These are phyloP conservation scores for Meda fulgida DNA, from an alignment of 2,797 vertebrate species.

Conservation along the genomic window DNA sequence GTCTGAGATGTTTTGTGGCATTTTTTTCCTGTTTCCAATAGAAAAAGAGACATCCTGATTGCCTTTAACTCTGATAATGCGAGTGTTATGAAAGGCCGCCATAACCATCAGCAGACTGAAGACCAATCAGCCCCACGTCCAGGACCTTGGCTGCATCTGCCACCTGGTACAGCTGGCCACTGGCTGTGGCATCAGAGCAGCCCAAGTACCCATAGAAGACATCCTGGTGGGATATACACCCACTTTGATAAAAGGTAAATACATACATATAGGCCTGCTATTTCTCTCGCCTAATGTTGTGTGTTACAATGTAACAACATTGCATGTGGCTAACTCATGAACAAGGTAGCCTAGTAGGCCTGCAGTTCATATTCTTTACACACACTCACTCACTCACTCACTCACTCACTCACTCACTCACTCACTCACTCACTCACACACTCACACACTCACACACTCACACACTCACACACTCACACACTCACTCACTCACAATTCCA, in stretches of 20 bases:
- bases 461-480: no score
- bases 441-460: no score
- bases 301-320: background rate
- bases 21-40: conserved; percentile 37
- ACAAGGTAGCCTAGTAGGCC: background rate
- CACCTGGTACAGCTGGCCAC: conserved; percentile 43
- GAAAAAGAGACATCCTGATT: conserved; percentile 41
- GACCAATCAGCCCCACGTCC: conserved; percentile 36
- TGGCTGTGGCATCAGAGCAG: conserved; percentile 41
- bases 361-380: conserved; percentile 21
- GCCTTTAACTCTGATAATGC: conserved; percentile 41
- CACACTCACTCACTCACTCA: no score
- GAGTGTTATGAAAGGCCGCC: conserved; percentile 30
- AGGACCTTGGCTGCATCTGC: conserved; percentile 47
- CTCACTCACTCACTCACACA: no score
- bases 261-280: background rate
- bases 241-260: conserved; percentile 34
- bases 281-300: background rate
- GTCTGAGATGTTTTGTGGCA: background rate
- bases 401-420: no score
- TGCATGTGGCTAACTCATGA: background rate
- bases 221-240: conserved; percentile 38
- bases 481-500: background rate
- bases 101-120: conserved; percentile 33
- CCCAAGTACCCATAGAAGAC: conserved; percentile 18